phyloP scores from a whole-genome alignment of 2,113 vertebrate species.

The Psophia crepitans region DNA sequence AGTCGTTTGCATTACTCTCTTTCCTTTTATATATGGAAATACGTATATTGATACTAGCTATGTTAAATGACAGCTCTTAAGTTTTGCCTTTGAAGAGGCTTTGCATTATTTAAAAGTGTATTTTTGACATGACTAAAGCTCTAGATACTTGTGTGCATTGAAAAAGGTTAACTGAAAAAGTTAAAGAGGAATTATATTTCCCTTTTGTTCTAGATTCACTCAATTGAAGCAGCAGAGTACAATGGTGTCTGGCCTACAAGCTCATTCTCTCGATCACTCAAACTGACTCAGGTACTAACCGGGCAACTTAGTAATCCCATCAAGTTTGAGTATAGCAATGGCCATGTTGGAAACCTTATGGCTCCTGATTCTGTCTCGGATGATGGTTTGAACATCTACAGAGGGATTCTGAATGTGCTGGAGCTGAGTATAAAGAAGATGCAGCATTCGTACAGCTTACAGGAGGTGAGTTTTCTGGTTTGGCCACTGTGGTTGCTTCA shows the following conservation, averaged over 20 bases:
- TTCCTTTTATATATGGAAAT: background rate
- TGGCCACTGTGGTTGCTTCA: background rate
- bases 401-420: constrained; percentile 53
- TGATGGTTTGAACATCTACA: constrained; percentile 56
- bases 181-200: background rate
- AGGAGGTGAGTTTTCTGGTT: constrained; percentile 61
- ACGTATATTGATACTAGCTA: accelerated
- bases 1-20: background rate
- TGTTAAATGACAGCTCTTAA: background rate
- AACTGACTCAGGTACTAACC: constrained; percentile 27
- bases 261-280: constrained; percentile 33
- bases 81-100: background rate
- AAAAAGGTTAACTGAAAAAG: background rate
- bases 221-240: constrained; percentile 46
- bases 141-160: background rate
- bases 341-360: constrained; percentile 44
- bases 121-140: background rate
- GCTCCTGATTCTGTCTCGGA: constrained; percentile 18
- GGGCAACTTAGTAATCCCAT: constrained; percentile 47
- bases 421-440: constrained; percentile 59
- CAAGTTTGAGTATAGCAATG: constrained; percentile 63
- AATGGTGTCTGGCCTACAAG: constrained; percentile 58
- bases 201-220: constrained; percentile 3
- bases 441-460: constrained; percentile 59
- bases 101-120: background rate